These are phyloP conservation scores for Dendrolimus houi DNA, from an alignment of 2,888 invertebrate genomes.

Conservation along the genomic window DNA sequence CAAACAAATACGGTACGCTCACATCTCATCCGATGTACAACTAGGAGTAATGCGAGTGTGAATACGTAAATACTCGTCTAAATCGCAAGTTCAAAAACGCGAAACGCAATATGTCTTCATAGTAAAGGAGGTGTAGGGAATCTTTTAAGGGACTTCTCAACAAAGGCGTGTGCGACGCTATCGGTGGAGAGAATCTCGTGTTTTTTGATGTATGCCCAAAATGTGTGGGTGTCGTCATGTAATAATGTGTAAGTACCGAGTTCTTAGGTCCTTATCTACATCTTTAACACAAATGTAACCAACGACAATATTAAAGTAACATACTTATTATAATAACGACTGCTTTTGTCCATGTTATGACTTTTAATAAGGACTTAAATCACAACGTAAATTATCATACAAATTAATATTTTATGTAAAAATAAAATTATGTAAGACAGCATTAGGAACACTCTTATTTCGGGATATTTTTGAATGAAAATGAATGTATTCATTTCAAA, in stretches of 20 bases:
- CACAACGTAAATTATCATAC: too few relatives aligned
- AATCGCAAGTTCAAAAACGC: conserved; percentile 74
- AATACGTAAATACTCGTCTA: conserved; percentile 73
- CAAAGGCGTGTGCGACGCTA: conserved; percentile 56
- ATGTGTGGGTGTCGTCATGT: conserved; percentile 27
- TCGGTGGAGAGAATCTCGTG: conserved; percentile 53
- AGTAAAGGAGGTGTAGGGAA: conserved; percentile 57
- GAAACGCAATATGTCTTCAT: conserved; percentile 75
- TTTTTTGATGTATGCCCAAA: conserved; percentile 43
- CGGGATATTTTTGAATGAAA: too few relatives aligned
- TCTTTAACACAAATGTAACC: background rate
- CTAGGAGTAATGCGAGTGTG: conserved; percentile 72
- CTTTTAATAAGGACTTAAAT: background rate
- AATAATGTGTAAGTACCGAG: conserved; percentile 1
- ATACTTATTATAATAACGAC: background rate
- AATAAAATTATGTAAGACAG: background rate
- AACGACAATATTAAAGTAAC: background rate
- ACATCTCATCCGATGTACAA: conserved; percentile 66
- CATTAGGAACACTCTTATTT: too few relatives aligned
- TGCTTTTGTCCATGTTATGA: background rate
- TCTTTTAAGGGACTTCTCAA: conserved; percentile 57
- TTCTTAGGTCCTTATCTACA: background rate
- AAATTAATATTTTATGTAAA: background rate
- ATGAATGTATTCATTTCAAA: too few relatives aligned
- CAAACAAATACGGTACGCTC: conserved; percentile 48